These are phyloP conservation scores for Mungos mungo DNA, from an alignment of 2,113 vertebrate genomes.

Conservation along the genomic window DNA sequence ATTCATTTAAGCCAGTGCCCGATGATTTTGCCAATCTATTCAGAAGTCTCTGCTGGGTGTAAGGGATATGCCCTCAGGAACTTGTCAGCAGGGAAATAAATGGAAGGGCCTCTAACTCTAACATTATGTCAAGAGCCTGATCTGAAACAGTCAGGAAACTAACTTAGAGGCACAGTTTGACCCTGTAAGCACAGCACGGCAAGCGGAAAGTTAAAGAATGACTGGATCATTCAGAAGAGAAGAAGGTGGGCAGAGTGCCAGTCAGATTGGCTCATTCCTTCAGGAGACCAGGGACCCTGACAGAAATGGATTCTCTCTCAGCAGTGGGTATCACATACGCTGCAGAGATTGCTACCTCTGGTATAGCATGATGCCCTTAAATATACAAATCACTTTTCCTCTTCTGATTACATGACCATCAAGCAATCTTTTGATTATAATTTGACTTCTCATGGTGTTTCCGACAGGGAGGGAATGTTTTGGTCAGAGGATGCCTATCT, in stretches of 20 bases:
- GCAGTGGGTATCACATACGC: background rate
- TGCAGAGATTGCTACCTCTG: background rate
- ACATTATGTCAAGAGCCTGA: background rate
- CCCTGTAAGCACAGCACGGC: background rate
- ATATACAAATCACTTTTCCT: background rate
- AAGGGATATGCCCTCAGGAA: background rate
- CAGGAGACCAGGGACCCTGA: background rate
- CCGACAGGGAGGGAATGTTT: background rate
- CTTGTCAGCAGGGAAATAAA: background rate
- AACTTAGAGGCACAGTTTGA: background rate
- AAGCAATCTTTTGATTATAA: background rate
- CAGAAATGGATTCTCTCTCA: background rate
- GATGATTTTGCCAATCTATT: background rate
- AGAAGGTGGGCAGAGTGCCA: background rate
- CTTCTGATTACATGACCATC: background rate
- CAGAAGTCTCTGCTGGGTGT: background rate
- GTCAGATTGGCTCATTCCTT: background rate
- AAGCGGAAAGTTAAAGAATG: background rate
- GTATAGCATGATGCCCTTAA: background rate
- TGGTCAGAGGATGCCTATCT: background rate
- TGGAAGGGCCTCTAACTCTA: background rate
- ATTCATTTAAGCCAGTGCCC: background rate
- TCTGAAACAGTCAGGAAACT: background rate
- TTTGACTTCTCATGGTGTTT: background rate
- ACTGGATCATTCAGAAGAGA: background rate